phyloP scores from a whole-genome alignment of 2,113 vertebrate genomes.

The Agapornis roseicollis region DNA sequence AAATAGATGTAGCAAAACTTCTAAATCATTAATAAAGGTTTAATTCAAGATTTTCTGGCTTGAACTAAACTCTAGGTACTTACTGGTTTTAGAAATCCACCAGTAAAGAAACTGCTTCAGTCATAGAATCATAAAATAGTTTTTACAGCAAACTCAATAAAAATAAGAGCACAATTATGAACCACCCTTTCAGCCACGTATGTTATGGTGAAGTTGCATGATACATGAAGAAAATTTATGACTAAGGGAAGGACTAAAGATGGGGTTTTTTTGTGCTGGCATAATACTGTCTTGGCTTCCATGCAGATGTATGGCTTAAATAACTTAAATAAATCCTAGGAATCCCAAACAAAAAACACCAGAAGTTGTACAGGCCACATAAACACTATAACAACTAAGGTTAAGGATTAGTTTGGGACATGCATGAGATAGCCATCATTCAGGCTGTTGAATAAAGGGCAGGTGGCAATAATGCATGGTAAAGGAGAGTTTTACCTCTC shows the following conservation, averaged over 20 bases:
- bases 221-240: not conserved
- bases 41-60: not conserved
- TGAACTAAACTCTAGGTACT: not conserved
- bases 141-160: not conserved
- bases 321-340: not conserved
- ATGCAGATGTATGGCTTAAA: not conserved
- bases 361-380: not conserved
- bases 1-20: conserved; percentile 1
- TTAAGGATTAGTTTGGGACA: not conserved
- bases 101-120: not conserved
- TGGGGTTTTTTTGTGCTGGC: not conserved
- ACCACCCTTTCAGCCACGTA: not conserved
- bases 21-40: not conserved
- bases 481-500: not conserved
- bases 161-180: not conserved
- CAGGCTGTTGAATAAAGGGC: not conserved
- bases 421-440: not conserved
- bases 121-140: too few species aligned
- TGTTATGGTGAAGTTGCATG: not conserved
- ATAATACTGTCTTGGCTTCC: not conserved
- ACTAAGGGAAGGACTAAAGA: not conserved
- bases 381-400: not conserved
- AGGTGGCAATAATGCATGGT: fast-evolving
- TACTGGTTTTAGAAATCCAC: not conserved
- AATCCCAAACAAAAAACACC: not conserved